These are phyloP conservation scores for Anguilla japonica DNA, from an alignment of 2,113 vertebrate species.

Conservation along the genomic window DNA sequence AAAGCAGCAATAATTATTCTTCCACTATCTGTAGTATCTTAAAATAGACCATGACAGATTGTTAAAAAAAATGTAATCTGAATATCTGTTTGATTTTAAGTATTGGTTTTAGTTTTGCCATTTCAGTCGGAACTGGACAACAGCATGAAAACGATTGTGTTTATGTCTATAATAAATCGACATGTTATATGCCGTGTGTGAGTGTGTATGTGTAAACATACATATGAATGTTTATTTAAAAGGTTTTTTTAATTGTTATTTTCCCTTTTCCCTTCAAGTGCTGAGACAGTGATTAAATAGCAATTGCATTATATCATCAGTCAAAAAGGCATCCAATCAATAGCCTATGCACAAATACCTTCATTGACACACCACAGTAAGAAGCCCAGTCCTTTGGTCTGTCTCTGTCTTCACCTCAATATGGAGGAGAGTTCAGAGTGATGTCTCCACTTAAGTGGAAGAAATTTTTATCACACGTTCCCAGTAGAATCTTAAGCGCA, in stretches of 20 bases:
- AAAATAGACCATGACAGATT: background rate
- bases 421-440: background rate
- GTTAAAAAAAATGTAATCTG: background rate
- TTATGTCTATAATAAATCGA: background rate
- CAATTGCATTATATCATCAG: background rate
- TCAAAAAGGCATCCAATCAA: background rate
- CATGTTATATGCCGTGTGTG: background rate
- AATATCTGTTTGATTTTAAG: background rate
- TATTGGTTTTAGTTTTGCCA: background rate
- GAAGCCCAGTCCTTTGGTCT: background rate
- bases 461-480: background rate
- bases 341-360: background rate
- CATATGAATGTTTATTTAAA: background rate
- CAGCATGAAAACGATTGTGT: background rate
- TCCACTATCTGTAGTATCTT: too few species aligned
- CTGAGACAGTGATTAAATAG: background rate
- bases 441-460: slow-evolving; percentile 13
- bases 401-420: background rate
- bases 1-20: background rate
- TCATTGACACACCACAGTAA: background rate
- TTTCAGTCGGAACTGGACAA: background rate
- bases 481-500: background rate
- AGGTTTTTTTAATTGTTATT: background rate
- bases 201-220: background rate
- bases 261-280: background rate